Percentiles rank a stretch among this genome's conserved stretches.
These are phyloP conservation scores for Monomorium pharaonis DNA, from an alignment of 1,140 invertebrate species.

Conservation along the genomic window DNA sequence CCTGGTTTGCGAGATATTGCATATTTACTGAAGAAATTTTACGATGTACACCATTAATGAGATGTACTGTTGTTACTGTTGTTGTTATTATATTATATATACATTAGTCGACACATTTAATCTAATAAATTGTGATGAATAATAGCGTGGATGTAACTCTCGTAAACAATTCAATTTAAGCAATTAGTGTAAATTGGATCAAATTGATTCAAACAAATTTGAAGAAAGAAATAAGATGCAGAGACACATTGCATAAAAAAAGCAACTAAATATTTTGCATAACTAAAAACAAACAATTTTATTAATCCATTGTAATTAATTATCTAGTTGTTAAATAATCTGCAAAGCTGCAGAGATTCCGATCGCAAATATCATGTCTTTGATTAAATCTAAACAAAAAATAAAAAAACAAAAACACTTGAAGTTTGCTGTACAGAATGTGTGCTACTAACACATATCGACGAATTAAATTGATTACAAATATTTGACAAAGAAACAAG, in stretches of 20 bases:
- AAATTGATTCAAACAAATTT: background rate
- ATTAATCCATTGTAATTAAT: background rate
- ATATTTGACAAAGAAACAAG: conserved; percentile 28
- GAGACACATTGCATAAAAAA: background rate
- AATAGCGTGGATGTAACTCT: background rate
- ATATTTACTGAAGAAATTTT: background rate
- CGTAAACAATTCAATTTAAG: background rate
- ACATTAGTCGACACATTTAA: background rate
- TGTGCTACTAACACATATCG: background rate
- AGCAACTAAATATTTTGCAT: background rate
- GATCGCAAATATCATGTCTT: background rate
- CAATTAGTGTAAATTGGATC: background rate
- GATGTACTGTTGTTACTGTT: background rate
- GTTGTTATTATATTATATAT: background rate
- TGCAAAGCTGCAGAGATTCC: background rate
- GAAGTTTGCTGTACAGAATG: background rate
- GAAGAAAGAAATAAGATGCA: background rate
- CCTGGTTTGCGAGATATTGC: conserved; percentile 25
- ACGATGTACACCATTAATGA: background rate
- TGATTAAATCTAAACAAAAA: conserved; percentile 46
- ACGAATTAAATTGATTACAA: conserved; percentile 18
- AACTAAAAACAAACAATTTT: background rate
- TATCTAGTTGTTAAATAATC: background rate
- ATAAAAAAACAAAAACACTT: conserved; percentile 35
- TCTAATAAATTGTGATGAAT: background rate